Percentiles rank a stretch among this genome's conserved stretches.
Conservation (phyloP, 2,888 invertebrate genomes). For the Dasysyrphus albostriatus region DNA sequence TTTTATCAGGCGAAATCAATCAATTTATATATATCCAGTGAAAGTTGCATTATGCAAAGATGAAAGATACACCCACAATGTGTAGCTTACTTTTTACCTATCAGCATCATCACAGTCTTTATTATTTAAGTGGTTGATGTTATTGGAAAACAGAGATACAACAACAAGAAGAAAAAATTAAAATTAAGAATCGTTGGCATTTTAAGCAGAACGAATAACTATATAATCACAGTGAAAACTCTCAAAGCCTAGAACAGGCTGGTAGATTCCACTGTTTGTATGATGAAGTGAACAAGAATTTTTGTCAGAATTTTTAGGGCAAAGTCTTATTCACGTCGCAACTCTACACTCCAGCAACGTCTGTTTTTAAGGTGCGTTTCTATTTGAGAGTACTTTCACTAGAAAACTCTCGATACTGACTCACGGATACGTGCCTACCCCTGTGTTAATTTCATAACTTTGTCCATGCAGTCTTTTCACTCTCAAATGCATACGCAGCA, state of each 20-base stretch:
- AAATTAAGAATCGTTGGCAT: not conserved
- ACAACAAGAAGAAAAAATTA: not conserved
- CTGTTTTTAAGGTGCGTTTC: too few relatives aligned
- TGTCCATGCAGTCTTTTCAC: too few relatives aligned
- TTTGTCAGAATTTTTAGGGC: too few relatives aligned
- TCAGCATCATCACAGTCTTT: conserved; percentile 15
- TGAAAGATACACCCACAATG: conserved; percentile 31
- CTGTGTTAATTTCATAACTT: too few relatives aligned
- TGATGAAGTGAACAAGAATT: too few relatives aligned
- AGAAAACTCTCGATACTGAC: too few relatives aligned
- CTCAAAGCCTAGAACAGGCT: not conserved
- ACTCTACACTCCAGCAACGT: too few relatives aligned
- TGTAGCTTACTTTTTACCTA: not conserved
- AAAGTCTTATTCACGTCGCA: too few relatives aligned
- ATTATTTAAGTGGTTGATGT: conserved; percentile 2
- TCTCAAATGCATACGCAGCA: too few relatives aligned
- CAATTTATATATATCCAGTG: conserved; percentile 27
- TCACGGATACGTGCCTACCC: too few relatives aligned
- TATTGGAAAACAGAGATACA: not conserved
- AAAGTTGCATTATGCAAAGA: conserved; percentile 52
- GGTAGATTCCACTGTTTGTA: too few relatives aligned
- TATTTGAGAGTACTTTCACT: too few relatives aligned
- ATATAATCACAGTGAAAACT: not conserved
- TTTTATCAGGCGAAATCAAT: conserved; percentile 46
- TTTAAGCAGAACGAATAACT: not conserved